These are phyloP conservation scores for Channa argus DNA, from an alignment of 2,113 vertebrate species.

Conservation along the genomic window DNA sequence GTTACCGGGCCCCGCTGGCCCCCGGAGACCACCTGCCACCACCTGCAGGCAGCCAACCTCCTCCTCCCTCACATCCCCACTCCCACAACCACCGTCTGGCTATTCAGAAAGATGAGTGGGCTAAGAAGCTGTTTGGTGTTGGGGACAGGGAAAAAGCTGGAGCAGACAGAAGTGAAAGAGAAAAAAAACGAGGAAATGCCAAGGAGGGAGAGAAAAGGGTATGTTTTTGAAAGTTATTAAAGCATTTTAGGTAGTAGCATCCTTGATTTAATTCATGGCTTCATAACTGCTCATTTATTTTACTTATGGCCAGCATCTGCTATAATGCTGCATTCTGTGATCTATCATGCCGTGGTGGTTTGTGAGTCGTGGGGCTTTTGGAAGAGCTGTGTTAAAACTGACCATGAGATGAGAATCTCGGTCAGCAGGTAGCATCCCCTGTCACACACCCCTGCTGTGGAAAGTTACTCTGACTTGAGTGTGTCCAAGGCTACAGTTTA, in stretches of 20 bases:
- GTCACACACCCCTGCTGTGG: slow-evolving; percentile 67
- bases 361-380: slow-evolving; percentile 53
- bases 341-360: slow-evolving; percentile 16
- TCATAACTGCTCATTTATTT: neutral
- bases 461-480: slow-evolving; percentile 67
- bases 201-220: slow-evolving; percentile 94
- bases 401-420: slow-evolving; percentile 74
- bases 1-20: slow-evolving; percentile 91
- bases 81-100: slow-evolving; percentile 78
- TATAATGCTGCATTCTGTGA: slow-evolving; percentile 16
- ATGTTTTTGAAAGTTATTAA: slow-evolving; percentile 20
- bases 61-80: slow-evolving; percentile 52
- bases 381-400: slow-evolving; percentile 78
- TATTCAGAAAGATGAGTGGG: slow-evolving; percentile 90
- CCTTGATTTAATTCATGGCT: neutral
- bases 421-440: slow-evolving; percentile 52
- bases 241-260: neutral
- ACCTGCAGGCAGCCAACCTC: slow-evolving; percentile 61
- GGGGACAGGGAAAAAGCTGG: slow-evolving; percentile 66
- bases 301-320: neutral
- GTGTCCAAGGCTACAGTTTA: slow-evolving; percentile 61
- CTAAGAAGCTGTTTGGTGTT: slow-evolving; percentile 90
- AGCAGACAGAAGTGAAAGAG: slow-evolving; percentile 69
- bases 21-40: slow-evolving; percentile 77
- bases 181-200: slow-evolving; percentile 82